Conservation (phyloP, 2,113 vertebrate genomes). For the Dolichallabes microphthalmus region DNA sequence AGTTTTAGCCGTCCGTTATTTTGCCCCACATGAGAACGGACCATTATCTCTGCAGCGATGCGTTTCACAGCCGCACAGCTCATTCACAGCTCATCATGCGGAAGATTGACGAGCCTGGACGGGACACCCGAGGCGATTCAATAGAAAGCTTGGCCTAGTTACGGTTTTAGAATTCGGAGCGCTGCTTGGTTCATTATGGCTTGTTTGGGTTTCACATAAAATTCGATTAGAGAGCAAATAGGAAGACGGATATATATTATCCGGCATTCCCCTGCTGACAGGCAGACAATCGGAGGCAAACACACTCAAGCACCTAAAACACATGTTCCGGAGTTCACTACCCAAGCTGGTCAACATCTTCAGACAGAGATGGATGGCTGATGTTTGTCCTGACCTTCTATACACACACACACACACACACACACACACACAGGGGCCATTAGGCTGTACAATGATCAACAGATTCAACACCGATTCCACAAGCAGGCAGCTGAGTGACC, state of each 20-base stretch:
- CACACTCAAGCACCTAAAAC: slow-evolving; percentile 51
- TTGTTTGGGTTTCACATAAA: neutral
- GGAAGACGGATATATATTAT: neutral
- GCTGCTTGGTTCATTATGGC: neutral
- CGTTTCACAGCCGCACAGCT: slow-evolving; percentile 33
- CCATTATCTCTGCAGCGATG: slow-evolving; percentile 1
- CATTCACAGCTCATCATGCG: slow-evolving; percentile 28
- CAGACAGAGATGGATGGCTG: slow-evolving; percentile 45
- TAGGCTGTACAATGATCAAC: slow-evolving; percentile 34
- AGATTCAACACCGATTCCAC: slow-evolving; percentile 20
- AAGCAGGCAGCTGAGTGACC: neutral
- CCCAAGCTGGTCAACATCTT: slow-evolving; percentile 46
- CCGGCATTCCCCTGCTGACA: slow-evolving; percentile 1
- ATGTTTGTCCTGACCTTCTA: slow-evolving; percentile 43
- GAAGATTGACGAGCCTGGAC: slow-evolving; percentile 26
- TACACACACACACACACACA: slow-evolving; percentile 44
- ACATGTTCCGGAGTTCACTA: slow-evolving; percentile 31
- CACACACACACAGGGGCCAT: slow-evolving; percentile 32
- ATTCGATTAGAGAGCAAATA: neutral
- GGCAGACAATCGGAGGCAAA: slow-evolving; percentile 17
- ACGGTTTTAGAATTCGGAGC: neutral
- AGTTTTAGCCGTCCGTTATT: neutral
- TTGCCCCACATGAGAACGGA: neutral
- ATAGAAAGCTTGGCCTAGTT: slow-evolving; percentile 25
- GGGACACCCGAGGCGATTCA: slow-evolving; percentile 13